Evolutionary conservation across 2,797 vertebrate genomes (phyloP).

Genomic region (Poecile montanus): DNA sequence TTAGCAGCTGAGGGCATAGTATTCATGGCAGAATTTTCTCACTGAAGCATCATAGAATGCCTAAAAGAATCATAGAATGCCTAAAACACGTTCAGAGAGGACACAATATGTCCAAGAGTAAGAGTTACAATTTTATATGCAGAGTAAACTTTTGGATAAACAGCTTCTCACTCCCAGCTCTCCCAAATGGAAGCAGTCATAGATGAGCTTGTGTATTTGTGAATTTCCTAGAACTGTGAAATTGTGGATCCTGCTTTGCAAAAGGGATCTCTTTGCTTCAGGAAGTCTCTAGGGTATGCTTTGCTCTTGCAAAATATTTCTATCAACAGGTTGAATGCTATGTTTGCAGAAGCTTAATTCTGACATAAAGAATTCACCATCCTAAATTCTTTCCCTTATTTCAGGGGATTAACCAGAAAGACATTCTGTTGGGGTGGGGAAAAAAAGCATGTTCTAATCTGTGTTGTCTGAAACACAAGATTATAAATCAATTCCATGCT

Average conservation of each 20-base stretch:
- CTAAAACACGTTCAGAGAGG: background rate
- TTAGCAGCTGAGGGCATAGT: background rate
- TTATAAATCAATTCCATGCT: background rate
- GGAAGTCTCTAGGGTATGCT: background rate
- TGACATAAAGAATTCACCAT: background rate
- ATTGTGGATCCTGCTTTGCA: background rate
- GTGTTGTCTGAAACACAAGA: background rate
- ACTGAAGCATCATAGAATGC: background rate
- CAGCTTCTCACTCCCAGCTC: background rate
- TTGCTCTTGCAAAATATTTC: background rate
- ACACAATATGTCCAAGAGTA: background rate
- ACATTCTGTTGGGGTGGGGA: background rate
- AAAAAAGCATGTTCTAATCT: background rate
- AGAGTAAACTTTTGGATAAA: background rate
- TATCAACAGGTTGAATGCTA: background rate
- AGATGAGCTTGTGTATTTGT: background rate
- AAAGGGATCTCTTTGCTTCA: background rate
- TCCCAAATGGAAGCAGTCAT: background rate
- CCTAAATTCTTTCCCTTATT: background rate
- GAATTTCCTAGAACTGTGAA: background rate
- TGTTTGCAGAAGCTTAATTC: background rate
- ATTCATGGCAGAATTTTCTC: background rate
- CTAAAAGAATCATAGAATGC: background rate
- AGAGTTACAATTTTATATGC: background rate
- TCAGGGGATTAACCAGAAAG: background rate